These are phyloP conservation scores for Mus spicilegus DNA, from an alignment of 2,113 vertebrate species.

Conservation along the genomic window DNA sequence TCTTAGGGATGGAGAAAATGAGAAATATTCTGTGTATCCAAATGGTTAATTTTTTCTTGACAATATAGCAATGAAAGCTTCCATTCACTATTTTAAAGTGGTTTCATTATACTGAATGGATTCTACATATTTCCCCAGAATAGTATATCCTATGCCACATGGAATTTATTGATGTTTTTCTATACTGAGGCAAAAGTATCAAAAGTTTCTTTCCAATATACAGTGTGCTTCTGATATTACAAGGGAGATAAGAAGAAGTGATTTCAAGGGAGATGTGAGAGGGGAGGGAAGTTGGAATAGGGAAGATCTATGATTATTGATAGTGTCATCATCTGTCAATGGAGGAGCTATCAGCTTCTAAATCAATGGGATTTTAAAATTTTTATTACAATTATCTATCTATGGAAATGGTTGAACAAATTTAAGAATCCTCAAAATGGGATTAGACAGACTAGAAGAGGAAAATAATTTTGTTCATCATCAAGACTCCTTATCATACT, in stretches of 20 bases:
- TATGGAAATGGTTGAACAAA: background rate
- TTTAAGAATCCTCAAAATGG: background rate
- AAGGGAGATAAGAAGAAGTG: background rate
- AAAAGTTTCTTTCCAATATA: background rate
- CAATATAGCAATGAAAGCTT: background rate
- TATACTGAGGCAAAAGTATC: background rate
- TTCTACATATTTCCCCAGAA: constrained; percentile 13
- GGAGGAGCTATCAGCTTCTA: background rate
- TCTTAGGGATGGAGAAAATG: background rate
- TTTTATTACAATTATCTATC: background rate
- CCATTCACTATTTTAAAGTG: background rate
- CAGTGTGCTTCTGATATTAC: background rate
- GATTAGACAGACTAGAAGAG: background rate
- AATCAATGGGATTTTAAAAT: background rate
- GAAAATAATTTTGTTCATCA: background rate
- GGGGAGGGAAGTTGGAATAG: background rate
- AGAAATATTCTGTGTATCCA: too few species aligned
- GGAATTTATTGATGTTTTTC: background rate
- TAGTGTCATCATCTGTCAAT: background rate
- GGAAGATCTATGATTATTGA: background rate
- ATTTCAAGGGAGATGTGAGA: too few species aligned
- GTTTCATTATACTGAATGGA: background rate
- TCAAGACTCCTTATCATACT: background rate
- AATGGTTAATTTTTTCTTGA: background rate
- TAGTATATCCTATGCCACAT: background rate